phyloP scores from a whole-genome alignment of 2,888 invertebrate species.

The Sinopyrophorus schimmeli region DNA sequence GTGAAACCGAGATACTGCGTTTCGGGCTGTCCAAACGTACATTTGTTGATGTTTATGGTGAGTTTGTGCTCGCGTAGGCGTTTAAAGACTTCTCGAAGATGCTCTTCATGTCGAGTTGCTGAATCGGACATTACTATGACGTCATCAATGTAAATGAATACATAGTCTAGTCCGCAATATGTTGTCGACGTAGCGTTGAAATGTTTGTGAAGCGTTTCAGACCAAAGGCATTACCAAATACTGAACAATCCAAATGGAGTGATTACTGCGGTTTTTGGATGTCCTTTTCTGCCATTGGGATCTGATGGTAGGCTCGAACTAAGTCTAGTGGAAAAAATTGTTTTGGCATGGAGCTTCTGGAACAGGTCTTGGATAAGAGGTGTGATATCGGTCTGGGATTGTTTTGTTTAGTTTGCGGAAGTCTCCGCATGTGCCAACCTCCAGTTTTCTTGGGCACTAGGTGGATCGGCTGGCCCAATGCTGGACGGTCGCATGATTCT shows the following conservation, averaged over 20 bases:
- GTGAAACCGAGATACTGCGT: too few relatives aligned
- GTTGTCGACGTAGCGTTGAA: not conserved
- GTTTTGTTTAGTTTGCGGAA: conserved; percentile 36
- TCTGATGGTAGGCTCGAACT: conserved; percentile 45
- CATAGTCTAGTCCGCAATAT: not conserved
- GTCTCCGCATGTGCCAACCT: conserved; percentile 34
- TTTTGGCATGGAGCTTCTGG: conserved; percentile 30
- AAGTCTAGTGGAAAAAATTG: conserved; percentile 44
- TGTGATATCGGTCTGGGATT: conserved; percentile 8
- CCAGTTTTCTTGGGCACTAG: conserved; percentile 39
- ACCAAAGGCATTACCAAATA: too few relatives aligned
- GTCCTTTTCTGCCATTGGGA: conserved; percentile 43
- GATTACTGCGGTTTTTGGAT: conserved; percentile 47
- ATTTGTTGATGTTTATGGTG: too few relatives aligned
- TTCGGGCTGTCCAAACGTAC: too few relatives aligned
- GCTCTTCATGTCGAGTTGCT: too few relatives aligned
- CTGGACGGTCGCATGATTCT: conserved; percentile 37
- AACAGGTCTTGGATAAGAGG: conserved; percentile 34
- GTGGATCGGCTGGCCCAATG: conserved; percentile 41
- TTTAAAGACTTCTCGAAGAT: too few relatives aligned
- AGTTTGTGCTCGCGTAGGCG: too few relatives aligned
- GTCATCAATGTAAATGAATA: conserved; percentile 8
- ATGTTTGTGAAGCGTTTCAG: conserved; percentile 1
- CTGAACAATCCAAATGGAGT: too few relatives aligned
- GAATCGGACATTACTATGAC: too few relatives aligned